Percentiles rank a stretch among this genome's conserved stretches.
Evolutionary conservation across 2,113 vertebrate species (phyloP).

Genomic region (Pollimyrus isidori): DNA sequence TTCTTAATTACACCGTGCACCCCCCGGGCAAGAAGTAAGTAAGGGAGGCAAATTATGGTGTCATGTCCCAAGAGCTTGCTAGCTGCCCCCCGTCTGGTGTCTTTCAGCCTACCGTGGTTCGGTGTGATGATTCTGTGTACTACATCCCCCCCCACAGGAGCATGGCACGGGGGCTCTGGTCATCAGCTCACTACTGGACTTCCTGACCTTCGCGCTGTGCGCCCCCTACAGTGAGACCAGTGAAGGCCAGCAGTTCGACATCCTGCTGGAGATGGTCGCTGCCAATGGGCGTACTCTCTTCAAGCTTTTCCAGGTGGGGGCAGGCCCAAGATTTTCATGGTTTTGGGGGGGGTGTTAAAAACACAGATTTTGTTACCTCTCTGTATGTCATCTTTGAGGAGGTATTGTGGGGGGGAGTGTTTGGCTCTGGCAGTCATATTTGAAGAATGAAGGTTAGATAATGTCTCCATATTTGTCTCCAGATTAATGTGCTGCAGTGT

Average conservation of each 20-base stretch:
- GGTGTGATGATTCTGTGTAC: too few species aligned
- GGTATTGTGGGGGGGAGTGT: background rate
- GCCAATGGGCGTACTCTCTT: slow-evolving; percentile 89
- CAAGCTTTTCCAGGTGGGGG: slow-evolving; percentile 90
- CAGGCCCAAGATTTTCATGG: background rate
- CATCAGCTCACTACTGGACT: slow-evolving; percentile 96
- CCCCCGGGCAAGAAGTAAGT: background rate
- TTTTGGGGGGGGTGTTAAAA: background rate
- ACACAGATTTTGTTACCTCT: background rate
- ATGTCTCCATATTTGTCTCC: too few species aligned
- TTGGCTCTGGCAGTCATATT: background rate
- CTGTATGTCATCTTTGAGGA: background rate
- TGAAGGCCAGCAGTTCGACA: slow-evolving; percentile 97
- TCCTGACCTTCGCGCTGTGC: slow-evolving; percentile 97
- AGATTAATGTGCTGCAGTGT: too few species aligned
- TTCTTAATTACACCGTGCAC: background rate
- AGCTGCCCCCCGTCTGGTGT: background rate
- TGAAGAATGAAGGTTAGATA: too few species aligned
- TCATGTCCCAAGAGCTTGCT: background rate
- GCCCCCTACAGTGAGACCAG: slow-evolving; percentile 98
- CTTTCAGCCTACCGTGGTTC: too few species aligned
- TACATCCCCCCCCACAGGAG: slow-evolving; percentile 58
- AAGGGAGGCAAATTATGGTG: background rate
- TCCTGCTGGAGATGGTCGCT: slow-evolving; percentile 96
- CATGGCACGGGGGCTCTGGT: slow-evolving; percentile 94